Conservation (phyloP, 2,113 vertebrate species). For the Promerops cafer region DNA sequence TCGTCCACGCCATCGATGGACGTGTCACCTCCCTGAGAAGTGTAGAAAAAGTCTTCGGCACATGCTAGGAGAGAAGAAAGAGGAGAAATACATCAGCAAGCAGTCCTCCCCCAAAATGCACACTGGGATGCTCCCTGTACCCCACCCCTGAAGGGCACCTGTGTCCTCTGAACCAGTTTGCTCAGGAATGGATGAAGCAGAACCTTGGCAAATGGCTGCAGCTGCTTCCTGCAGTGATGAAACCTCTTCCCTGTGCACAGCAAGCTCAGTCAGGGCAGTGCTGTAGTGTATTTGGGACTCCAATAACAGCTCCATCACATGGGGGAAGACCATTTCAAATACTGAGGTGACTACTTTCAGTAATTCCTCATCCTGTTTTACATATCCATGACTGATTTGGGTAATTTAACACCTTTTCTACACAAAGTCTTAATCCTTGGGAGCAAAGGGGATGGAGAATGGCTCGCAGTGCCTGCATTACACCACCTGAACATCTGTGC, state of each 20-base stretch:
- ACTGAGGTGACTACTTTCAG: not conserved
- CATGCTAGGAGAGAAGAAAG: conserved; percentile 63
- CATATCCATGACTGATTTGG: rapidly evolving
- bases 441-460: not conserved
- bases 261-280: not conserved
- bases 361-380: not conserved
- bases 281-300: not conserved
- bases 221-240: not conserved
- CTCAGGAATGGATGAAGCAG: not conserved
- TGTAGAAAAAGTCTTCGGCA: conserved; percentile 87
- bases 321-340: too few relatives aligned
- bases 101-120: rapidly evolving
- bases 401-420: not conserved
- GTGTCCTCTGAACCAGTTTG: not conserved
- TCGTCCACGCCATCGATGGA: conserved; percentile 84
- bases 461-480: rapidly evolving
- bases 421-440: not conserved
- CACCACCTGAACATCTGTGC: not conserved
- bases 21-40: conserved; percentile 82
- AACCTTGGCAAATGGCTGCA: rapidly evolving
- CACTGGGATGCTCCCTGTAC: not conserved
- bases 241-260: not conserved
- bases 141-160: not conserved
- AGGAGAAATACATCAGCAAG: not conserved
- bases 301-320: rapidly evolving